Evolutionary conservation across 2,113 vertebrate genomes (phyloP), one percentile per base, ranked within the genome.

Genomic region (Sturnus vulgaris): DNA sequence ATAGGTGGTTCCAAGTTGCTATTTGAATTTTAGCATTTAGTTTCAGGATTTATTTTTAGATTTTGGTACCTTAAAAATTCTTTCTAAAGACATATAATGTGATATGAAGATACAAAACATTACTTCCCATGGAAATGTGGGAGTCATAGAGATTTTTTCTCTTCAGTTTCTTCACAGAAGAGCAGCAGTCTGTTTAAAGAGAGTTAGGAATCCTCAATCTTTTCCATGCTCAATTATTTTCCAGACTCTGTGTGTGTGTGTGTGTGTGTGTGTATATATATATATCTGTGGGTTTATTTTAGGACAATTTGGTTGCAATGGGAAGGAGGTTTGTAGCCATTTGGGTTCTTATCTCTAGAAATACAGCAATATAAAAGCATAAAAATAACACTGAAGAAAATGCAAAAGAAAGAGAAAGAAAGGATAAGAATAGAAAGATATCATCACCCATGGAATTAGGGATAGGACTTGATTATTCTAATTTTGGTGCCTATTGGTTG

Each of bases 221-320:
- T 69, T 89, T 70, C 53, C 53, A 60, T 9, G 31, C 12, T 28
- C 33, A 44, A 28, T 86, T 81, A 59, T 91, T 86, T 81, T 70
- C 28, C 28, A 21, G 37, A 28, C 15, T 28, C 0, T 20, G 2
- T 40, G 18, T 31, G 19, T 65, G 2, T 71, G 0, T 65, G 2
- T 71, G 0, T 20, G 2, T 40, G 18, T 31, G 19, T 65, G 2
- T 71, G 0, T n/a, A 3, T 23, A 3, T 50, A 8, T 35, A 20
- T 37, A 39, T 49, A 14, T 30, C 10, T 30, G 5, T n/a, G 13
- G 42, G 21, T 35, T 52, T 66, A 44, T 86, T 76, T 52, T 50
- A 37, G 25, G 27, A 33, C 21, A 50, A 18, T 10, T 27, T 52
- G 21, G 11, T 68, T 44, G 37, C 63, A 60, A 15, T 27, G 31